These are phyloP conservation scores for Esox masquinongy DNA, from an alignment of 2,797 vertebrate genomes.

Conservation along the genomic window DNA sequence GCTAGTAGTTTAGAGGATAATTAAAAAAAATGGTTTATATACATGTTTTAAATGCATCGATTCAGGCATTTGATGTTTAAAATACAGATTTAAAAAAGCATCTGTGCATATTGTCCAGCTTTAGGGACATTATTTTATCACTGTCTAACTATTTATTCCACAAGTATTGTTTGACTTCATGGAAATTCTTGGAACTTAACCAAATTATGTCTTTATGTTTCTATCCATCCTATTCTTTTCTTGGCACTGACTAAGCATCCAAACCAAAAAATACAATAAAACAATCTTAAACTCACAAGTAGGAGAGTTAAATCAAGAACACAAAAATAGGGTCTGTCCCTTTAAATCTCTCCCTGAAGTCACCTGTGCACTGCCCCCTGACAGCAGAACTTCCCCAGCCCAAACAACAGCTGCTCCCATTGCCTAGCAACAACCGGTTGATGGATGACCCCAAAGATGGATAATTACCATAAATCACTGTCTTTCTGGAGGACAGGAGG, in stretches of 20 bases:
- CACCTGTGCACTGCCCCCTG: constrained; percentile 76
- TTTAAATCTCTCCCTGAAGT: constrained; percentile 63
- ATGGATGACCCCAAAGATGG: constrained; percentile 99
- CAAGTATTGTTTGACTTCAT: neutral
- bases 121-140: neutral
- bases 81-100: too few species aligned
- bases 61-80: too few species aligned
- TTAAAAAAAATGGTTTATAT: too few species aligned
- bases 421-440: constrained; percentile 99
- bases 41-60: too few species aligned
- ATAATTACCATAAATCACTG: constrained; percentile 99
- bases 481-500: constrained; percentile 83
- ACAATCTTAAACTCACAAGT: neutral
- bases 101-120: too few species aligned
- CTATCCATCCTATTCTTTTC: neutral
- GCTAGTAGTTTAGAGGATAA: too few species aligned
- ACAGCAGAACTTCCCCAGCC: constrained; percentile 90
- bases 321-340: constrained; percentile 40
- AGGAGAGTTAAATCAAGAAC: constrained; percentile 5
- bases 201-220: neutral
- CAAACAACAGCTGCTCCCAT: constrained; percentile 99
- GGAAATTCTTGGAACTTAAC: neutral
- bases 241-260: neutral
- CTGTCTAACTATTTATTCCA: neutral
- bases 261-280: neutral